phyloP scores from a whole-genome alignment of 1,140 invertebrate species.

The Drosophila parabipectinata region DNA sequence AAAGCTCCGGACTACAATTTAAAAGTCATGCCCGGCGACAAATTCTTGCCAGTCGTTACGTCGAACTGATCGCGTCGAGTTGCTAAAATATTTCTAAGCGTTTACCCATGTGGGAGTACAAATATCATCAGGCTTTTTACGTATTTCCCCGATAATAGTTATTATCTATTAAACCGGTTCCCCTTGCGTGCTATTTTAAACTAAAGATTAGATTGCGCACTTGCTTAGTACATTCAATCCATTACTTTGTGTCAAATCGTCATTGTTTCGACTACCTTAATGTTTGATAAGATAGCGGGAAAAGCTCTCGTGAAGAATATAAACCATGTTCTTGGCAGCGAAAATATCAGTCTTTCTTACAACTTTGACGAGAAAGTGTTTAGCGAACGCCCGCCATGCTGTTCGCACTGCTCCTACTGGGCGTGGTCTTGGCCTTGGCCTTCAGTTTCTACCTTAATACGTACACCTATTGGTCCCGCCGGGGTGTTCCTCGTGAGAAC shows the following conservation, averaged over 20 bases:
- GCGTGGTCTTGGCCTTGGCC: constrained; percentile 27
- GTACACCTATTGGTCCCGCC: constrained; percentile 82
- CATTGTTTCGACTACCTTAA: neutral
- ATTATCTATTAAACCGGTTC: neutral
- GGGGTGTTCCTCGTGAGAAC: constrained; percentile 75
- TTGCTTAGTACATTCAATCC: neutral
- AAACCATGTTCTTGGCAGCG: constrained; percentile 1
- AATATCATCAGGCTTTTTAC: neutral
- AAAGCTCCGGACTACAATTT: neutral
- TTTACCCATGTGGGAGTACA: neutral
- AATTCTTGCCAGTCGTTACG: neutral
- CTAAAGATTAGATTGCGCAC: neutral
- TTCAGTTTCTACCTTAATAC: constrained; percentile 32
- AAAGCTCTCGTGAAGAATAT: neutral
- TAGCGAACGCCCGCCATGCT: constrained; percentile 17
- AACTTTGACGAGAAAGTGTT: neutral
- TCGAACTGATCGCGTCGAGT: neutral
- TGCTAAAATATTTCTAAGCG: neutral
- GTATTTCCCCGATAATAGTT: neutral
- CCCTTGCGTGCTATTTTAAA: neutral
- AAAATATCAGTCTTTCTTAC: constrained; percentile 7
- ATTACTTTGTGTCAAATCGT: neutral
- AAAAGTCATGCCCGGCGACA: neutral
- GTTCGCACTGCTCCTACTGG: constrained; percentile 39
- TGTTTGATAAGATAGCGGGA: neutral